Evolutionary conservation across 2,888 invertebrate species (phyloP), one percentile per base, ranked within the genome.

Genomic region (Chymomyza fuscimana): DNA sequence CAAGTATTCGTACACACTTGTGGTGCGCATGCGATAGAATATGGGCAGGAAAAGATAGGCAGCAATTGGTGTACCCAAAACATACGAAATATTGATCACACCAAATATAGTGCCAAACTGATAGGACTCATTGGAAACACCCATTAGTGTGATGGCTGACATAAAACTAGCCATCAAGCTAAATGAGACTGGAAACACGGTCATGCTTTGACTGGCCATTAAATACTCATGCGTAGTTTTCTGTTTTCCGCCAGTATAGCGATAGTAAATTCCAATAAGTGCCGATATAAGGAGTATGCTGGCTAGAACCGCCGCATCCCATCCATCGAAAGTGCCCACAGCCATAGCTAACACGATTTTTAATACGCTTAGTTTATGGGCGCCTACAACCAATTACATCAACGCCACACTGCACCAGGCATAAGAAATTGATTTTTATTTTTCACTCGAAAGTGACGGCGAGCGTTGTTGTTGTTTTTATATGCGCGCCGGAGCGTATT

Each of bases 131-230:
- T 95, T 94, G 32, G 97, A 96, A 29, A 97, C 96, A n/a, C 98
- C 98, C 59, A 98, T 93, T 36, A 98, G 91, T 0, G 97, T 96
- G 72, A 98, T 95, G 61, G 97, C 97, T 0, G 97, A 97, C 95
- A 98, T 96, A 90, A 97, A 97, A 22, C 97, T 97, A 5, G 97
- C 97, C 96, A 97, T 97, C 67, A 98, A 91, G 4, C 97, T 97
- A 77, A 97, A 96, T 6, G 97, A 95, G 0, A 98, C 96, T 0
- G 97, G 96, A 52, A 94, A 89, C 79, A 96, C 93, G 2, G 96
- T 94, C 95, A 97, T 96, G 81, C 95, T 96, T 77, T 94, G 94
- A 89, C 97, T 95, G 0, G 97, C 98, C 78, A 96, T 92, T 67
- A 98, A 94, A 89, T 97, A 98, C 92, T 97, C 97, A 95, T 96